Evolutionary conservation across 2,113 vertebrate genomes (phyloP).

Genomic region (Epinephelus fuscoguttatus): DNA sequence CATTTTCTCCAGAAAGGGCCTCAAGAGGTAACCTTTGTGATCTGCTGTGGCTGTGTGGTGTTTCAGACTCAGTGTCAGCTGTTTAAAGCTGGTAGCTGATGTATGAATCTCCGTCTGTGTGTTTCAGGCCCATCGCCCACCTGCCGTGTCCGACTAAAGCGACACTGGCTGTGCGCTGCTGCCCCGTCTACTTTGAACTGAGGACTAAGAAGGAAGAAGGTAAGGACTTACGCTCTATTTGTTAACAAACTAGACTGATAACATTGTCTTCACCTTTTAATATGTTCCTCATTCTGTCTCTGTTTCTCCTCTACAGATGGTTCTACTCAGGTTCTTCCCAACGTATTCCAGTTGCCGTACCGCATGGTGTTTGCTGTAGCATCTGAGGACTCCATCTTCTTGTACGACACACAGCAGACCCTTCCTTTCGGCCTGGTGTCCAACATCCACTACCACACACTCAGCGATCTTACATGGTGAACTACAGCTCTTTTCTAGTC

Average conservation of each 20-base stretch:
- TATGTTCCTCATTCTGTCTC: neutral
- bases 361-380: conserved; percentile 97
- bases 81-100: neutral
- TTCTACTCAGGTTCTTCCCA: conserved; percentile 58
- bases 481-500: neutral
- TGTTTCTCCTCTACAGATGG: conserved; percentile 79
- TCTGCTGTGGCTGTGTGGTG: neutral
- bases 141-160: conserved; percentile 94
- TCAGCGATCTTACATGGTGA: conserved; percentile 97
- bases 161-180: conserved; percentile 97
- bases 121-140: conserved; percentile 92
- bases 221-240: conserved; percentile 37
- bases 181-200: conserved; percentile 93
- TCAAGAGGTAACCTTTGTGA: conserved; percentile 88
- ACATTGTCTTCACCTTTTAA: neutral
- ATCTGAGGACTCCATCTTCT: conserved; percentile 93
- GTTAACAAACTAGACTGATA: neutral
- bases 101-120: conserved; percentile 3
- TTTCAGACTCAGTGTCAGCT: neutral
- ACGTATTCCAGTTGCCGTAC: conserved; percentile 89
- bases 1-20: conserved; percentile 93
- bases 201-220: conserved; percentile 86
- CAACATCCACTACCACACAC: conserved; percentile 97
- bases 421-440: conserved; percentile 95
- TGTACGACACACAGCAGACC: conserved; percentile 95